Conservation (phyloP, 1,140 invertebrate genomes). For the Pseudomyrmex sp. region DNA sequence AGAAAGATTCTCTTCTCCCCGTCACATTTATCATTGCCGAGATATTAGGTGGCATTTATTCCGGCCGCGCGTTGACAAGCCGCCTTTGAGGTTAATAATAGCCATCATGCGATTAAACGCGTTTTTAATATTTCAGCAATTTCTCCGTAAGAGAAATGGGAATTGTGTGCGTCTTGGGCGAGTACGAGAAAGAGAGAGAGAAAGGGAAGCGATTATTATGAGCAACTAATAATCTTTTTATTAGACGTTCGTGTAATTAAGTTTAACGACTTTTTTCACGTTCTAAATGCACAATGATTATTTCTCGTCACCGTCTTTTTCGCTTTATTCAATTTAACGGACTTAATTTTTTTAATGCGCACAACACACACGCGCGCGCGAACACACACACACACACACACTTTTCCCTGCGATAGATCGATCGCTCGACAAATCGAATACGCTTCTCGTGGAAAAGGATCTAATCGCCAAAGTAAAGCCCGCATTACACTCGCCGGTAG, state of each 20-base stretch:
- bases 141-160: not conserved
- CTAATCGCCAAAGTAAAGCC: slow-evolving; percentile 74
- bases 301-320: not conserved
- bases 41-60: slow-evolving; percentile 59
- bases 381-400: not conserved
- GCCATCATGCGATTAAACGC: slow-evolving; percentile 38
- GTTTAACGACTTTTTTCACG: not conserved
- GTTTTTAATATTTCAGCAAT: slow-evolving; percentile 48
- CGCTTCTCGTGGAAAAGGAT: slow-evolving; percentile 65
- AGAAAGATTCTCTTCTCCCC: not conserved
- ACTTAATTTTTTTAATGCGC: slow-evolving; percentile 13
- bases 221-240: slow-evolving; percentile 14
- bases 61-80: slow-evolving; percentile 52
- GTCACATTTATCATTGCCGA: slow-evolving; percentile 60
- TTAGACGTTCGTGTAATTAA: not conserved
- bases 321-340: not conserved
- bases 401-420: slow-evolving; percentile 29
- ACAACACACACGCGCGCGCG: too few relatives aligned
- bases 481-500: slow-evolving; percentile 65
- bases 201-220: not conserved
- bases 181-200: not conserved
- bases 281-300: not conserved
- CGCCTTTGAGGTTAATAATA: slow-evolving; percentile 58
- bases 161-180: not conserved
- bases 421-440: slow-evolving; percentile 47